These are phyloP conservation scores for Spodoptera picta DNA, from an alignment of 2,888 invertebrate species.

Conservation along the genomic window DNA sequence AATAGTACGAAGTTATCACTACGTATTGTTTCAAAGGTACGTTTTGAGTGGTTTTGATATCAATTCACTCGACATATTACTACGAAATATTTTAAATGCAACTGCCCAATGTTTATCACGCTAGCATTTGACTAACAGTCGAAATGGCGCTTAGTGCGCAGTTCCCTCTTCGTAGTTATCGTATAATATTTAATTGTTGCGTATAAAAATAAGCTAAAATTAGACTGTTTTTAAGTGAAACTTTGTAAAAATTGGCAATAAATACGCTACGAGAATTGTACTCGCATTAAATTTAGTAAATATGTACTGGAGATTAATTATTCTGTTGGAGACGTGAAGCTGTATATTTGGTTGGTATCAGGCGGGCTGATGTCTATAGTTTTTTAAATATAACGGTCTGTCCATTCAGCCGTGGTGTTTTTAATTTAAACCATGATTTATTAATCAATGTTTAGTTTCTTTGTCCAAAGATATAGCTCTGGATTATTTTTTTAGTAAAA, in stretches of 20 bases:
- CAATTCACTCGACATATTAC: too few species aligned
- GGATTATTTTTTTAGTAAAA: slow-evolving; percentile 75
- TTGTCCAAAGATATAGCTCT: slow-evolving; percentile 76
- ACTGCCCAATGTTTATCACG: not conserved
- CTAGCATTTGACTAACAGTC: not conserved
- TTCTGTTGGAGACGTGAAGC: not conserved
- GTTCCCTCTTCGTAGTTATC: not conserved
- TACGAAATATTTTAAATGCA: not conserved
- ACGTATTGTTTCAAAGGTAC: too few species aligned
- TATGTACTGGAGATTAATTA: slow-evolving; percentile 10
- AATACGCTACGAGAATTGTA: slow-evolving; percentile 9
- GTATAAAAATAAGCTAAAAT: not conserved
- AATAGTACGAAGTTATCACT: too few species aligned
- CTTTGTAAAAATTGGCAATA: slow-evolving; percentile 17
- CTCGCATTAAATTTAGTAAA: slow-evolving; percentile 18
- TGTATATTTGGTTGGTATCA: slow-evolving; percentile 32
- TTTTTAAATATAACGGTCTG: slow-evolving; percentile 38
- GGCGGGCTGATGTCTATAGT: slow-evolving; percentile 16
- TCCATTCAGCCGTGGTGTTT: slow-evolving; percentile 23
- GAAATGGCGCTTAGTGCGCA: not conserved
- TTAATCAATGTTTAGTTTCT: slow-evolving; percentile 62
- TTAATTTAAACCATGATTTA: slow-evolving; percentile 46
- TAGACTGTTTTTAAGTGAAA: not conserved
- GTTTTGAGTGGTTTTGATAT: too few species aligned
- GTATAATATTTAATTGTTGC: slow-evolving; percentile 3